Evolutionary conservation across 2,113 vertebrate species (phyloP).

Genomic region (Diadophis punctatus): DNA sequence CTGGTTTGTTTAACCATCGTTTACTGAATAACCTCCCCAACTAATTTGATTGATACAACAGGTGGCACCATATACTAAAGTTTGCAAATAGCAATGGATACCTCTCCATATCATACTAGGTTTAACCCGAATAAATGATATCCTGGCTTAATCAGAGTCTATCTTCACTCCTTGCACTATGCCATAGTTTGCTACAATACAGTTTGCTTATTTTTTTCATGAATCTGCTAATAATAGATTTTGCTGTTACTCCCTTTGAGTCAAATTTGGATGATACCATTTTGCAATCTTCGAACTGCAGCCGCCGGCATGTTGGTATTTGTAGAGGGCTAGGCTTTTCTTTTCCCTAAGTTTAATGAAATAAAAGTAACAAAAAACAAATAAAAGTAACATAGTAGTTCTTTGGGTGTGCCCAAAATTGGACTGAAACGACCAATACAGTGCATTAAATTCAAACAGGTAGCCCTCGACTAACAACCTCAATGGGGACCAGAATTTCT

Average conservation of each 20-base stretch:
- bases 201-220: neutral
- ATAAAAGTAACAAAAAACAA: neutral
- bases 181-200: neutral
- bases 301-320: neutral
- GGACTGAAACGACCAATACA: neutral
- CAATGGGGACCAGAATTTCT: neutral
- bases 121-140: neutral
- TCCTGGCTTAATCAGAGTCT: neutral
- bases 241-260: neutral
- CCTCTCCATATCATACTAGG: neutral
- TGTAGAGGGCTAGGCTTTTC: too few species aligned
- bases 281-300: neutral
- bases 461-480: too few species aligned
- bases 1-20: neutral
- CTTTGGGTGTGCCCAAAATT: neutral
- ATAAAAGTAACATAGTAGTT: neutral
- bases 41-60: neutral
- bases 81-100: neutral
- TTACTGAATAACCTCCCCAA: neutral
- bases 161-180: neutral
- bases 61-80: neutral
- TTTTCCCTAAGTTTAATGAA: neutral
- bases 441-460: neutral
- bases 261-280: neutral
- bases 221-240: neutral